Conservation (phyloP, 2,797 vertebrate species). For the Brotula barbata region DNA sequence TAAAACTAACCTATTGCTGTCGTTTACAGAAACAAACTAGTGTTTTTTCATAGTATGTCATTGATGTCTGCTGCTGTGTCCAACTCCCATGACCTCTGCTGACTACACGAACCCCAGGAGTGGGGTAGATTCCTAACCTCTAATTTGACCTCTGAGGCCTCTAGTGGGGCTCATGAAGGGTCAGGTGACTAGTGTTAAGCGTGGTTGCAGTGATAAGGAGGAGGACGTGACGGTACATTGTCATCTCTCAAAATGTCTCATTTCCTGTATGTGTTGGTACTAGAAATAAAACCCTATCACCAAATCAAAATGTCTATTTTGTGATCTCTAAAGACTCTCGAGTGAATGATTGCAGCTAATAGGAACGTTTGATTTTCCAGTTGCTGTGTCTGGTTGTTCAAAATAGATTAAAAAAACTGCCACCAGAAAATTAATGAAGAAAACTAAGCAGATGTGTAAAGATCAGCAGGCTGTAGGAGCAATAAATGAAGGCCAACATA, state of each 20-base stretch:
- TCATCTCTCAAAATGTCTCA: constrained; percentile 56
- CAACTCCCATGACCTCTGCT: constrained; percentile 43
- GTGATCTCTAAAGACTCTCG: too few relatives aligned
- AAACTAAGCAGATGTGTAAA: too few relatives aligned
- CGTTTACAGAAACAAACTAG: too few relatives aligned
- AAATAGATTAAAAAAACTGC: too few relatives aligned
- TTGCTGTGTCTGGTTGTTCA: too few relatives aligned
- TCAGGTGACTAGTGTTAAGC: constrained; percentile 45
- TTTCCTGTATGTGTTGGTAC: constrained; percentile 69
- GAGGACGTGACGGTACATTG: constrained; percentile 34
- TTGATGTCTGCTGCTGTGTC: constrained; percentile 22
- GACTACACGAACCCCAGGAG: constrained; percentile 1
- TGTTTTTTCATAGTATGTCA: neutral
- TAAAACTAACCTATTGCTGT: too few relatives aligned
- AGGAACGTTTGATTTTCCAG: too few relatives aligned
- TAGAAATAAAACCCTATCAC: constrained; percentile 74
- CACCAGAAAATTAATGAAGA: too few relatives aligned
- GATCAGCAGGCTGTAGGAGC: too few relatives aligned
- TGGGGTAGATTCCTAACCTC: constrained; percentile 26
- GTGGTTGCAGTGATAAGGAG: constrained; percentile 48
- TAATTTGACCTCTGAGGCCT: constrained; percentile 72
- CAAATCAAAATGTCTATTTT: too few relatives aligned
- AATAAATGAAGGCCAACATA: too few relatives aligned
- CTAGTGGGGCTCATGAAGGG: constrained; percentile 73
- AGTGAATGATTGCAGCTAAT: too few relatives aligned